A percentile compares a stretch with the other conserved stretches of the same genome.
phyloP scores from a whole-genome alignment of 2,113 vertebrate species.

The Hystrix cristata region DNA sequence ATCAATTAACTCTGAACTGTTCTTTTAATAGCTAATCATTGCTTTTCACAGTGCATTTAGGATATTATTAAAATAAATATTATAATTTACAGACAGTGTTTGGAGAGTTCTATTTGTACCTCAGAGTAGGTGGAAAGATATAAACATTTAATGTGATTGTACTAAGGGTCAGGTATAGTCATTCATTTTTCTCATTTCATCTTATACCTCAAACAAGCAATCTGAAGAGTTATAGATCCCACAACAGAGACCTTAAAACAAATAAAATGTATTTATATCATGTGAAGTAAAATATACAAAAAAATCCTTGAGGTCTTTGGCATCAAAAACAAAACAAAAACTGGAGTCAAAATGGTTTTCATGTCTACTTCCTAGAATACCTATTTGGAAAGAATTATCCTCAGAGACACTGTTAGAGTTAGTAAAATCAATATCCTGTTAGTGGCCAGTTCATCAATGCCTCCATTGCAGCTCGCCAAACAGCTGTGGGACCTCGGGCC shows the following conservation, averaged over 20 bases:
- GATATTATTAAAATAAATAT: not conserved
- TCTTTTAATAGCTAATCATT: not conserved
- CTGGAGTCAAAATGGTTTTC: not conserved
- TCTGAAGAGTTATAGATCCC: not conserved
- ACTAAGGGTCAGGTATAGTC: not conserved
- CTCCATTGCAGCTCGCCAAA: too few relatives aligned
- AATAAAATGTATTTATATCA: not conserved
- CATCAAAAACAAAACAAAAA: not conserved
- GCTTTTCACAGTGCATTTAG: not conserved
- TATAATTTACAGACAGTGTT: not conserved
- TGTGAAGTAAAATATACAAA: not conserved
- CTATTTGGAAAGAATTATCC: not conserved
- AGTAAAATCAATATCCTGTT: not conserved
- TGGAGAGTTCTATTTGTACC: not conserved
- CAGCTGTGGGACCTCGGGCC: too few relatives aligned
- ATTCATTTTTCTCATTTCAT: not conserved
- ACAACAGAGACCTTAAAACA: not conserved
- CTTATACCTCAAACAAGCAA: not conserved
- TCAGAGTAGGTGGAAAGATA: not conserved
- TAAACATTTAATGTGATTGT: not conserved
- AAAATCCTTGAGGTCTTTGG: not conserved
- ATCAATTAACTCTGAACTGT: not conserved
- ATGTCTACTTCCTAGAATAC: not conserved
- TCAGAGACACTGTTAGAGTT: not conserved
- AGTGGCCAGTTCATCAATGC: too few relatives aligned